A percentile compares a stretch with the other conserved stretches of the same genome.
These are phyloP conservation scores for Palloptera scutellata DNA, from an alignment of 2,888 invertebrate genomes.

Conservation along the genomic window DNA sequence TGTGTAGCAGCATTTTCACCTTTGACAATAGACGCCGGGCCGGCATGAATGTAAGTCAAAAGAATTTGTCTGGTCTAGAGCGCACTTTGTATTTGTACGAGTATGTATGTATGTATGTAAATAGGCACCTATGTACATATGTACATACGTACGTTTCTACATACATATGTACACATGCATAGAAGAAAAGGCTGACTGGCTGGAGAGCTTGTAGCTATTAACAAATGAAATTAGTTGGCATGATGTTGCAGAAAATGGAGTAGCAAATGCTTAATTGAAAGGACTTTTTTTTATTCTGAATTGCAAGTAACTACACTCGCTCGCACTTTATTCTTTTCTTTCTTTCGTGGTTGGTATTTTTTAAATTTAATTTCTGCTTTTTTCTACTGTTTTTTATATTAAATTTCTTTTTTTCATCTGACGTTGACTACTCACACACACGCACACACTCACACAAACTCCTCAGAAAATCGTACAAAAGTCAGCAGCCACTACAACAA, in stretches of 20 bases:
- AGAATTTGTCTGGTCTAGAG: too few species aligned
- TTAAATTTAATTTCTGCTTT: conserved; percentile 6
- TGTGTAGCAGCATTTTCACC: too few species aligned
- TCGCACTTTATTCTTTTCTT: conserved; percentile 17
- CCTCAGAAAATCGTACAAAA: background rate
- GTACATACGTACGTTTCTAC: too few species aligned
- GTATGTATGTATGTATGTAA: too few species aligned
- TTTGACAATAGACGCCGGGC: too few species aligned
- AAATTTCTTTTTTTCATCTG: conserved; percentile 9
- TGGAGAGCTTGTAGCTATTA: conserved; percentile 3
- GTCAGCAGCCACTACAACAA: background rate
- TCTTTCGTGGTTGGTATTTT: conserved; percentile 16
- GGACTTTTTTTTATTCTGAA: background rate
- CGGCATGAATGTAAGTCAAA: too few species aligned
- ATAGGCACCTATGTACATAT: too few species aligned
- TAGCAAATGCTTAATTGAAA: conserved; percentile 30
- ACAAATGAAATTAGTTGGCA: conserved; percentile 28
- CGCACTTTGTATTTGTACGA: too few species aligned
- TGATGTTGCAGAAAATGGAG: conserved; percentile 22
- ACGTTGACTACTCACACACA: conserved; percentile 10
- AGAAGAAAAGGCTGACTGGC: too few species aligned
- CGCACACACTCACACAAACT: background rate
- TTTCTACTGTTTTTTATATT: conserved; percentile 12
- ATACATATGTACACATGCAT: too few species aligned
- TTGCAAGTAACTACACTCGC: background rate